These are phyloP conservation scores for Orestias chungarensis DNA, from an alignment of 2,797 vertebrate species.

Conservation along the genomic window DNA sequence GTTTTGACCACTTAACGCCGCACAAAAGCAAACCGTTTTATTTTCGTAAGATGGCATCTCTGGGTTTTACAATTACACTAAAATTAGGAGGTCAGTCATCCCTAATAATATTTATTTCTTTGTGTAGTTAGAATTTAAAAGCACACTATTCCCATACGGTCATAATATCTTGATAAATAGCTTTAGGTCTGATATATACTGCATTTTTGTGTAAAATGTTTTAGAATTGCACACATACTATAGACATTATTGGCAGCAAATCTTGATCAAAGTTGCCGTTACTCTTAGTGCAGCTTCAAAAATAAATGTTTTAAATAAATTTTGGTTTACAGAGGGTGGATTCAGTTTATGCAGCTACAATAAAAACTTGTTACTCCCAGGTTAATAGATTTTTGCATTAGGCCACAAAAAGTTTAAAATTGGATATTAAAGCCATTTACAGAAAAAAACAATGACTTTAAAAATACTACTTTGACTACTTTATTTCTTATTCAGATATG, in stretches of 20 bases:
- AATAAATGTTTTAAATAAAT: neutral
- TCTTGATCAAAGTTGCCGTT: neutral
- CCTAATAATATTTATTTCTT: neutral
- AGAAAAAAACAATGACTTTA: too few relatives aligned
- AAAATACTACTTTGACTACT: too few relatives aligned
- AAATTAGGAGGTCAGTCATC: neutral
- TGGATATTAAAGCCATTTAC: too few relatives aligned
- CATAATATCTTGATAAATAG: neutral
- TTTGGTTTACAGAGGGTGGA: neutral
- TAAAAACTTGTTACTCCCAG: too few relatives aligned
- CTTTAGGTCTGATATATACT: neutral
- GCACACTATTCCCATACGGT: neutral
- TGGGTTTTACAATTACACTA: neutral
- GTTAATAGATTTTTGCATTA: too few relatives aligned
- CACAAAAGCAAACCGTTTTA: neutral
- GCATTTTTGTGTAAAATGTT: neutral
- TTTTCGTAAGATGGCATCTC: neutral
- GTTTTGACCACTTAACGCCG: neutral
- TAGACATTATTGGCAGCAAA: neutral
- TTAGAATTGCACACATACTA: neutral
- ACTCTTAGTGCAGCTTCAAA: constrained; percentile 1
- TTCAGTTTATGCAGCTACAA: neutral
- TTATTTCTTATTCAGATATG: too few relatives aligned
- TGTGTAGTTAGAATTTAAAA: too few relatives aligned
- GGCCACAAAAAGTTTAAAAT: too few relatives aligned